Evolutionary conservation across 1,140 invertebrate genomes (phyloP).

Genomic region (Drosophila sp.): DNA sequence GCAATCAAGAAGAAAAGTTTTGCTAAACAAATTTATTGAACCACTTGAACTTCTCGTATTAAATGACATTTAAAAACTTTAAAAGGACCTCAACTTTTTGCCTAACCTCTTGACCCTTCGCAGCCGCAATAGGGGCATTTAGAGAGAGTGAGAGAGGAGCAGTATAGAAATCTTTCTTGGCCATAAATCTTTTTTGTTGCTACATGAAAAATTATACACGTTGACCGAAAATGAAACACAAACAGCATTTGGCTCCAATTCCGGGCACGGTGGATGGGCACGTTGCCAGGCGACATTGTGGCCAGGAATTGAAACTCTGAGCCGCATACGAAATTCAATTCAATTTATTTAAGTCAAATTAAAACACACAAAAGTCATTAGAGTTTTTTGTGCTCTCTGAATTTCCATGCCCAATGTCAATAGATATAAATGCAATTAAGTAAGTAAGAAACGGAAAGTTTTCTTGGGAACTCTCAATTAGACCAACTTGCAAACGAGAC

Average conservation of each 20-base stretch:
- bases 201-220: slow-evolving; percentile 73
- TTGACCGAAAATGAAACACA: slow-evolving; percentile 40
- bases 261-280: slow-evolving; percentile 32
- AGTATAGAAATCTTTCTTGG: slow-evolving; percentile 30
- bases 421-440: slow-evolving; percentile 59
- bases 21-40: slow-evolving; percentile 38
- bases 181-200: slow-evolving; percentile 62
- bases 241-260: slow-evolving; percentile 21
- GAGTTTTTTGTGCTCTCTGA: slow-evolving; percentile 37
- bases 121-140: slow-evolving; percentile 9
- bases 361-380: slow-evolving; percentile 55
- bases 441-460: slow-evolving; percentile 26
- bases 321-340: slow-evolving; percentile 43
- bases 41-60: slow-evolving; percentile 36
- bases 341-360: slow-evolving; percentile 46
- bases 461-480: slow-evolving; percentile 18
- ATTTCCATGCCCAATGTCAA: slow-evolving; percentile 40
- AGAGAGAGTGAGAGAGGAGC: not conserved
- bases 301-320: slow-evolving; percentile 37
- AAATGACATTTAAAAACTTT: slow-evolving; percentile 38
- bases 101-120: slow-evolving; percentile 1
- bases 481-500: slow-evolving; percentile 64
- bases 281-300: slow-evolving; percentile 53
- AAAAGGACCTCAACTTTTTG: slow-evolving; percentile 27
- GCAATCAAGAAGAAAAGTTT: slow-evolving; percentile 43